A percentile compares a stretch with the other conserved stretches of the same genome.
These are phyloP conservation scores for Caenorhabditis sp. DNA, from an alignment of 2,888 invertebrate genomes.

Conservation along the genomic window DNA sequence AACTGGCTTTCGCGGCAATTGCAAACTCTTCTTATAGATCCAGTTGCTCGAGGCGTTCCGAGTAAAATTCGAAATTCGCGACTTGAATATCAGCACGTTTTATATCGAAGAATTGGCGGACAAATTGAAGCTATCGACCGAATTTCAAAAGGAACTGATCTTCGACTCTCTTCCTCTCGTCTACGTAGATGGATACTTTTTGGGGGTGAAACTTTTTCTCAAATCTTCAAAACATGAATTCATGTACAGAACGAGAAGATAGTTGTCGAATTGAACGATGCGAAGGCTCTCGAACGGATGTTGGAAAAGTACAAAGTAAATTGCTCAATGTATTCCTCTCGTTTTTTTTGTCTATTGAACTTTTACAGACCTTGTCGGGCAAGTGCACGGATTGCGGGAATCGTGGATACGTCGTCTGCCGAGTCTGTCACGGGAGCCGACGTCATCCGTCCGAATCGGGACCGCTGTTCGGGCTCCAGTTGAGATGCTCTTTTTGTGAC, in stretches of 20 bases:
- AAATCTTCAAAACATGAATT: too few species aligned
- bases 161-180: conserved; percentile 31
- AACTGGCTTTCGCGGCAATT: not conserved
- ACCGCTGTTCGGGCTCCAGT: conserved; percentile 8
- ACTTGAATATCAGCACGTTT: conserved; percentile 35
- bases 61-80: conserved; percentile 32
- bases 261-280: conserved; percentile 34
- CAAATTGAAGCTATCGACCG: conserved; percentile 23
- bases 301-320: conserved; percentile 34
- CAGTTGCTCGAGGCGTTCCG: conserved; percentile 40
- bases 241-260: conserved; percentile 35
- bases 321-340: too few species aligned
- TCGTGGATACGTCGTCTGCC: conserved; percentile 45
- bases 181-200: conserved; percentile 42
- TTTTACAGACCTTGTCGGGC: not conserved
- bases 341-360: too few species aligned
- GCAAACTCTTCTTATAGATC: conserved; percentile 4
- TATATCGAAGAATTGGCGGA: conserved; percentile 24
- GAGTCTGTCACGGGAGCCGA: conserved; percentile 46
- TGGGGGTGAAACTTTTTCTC: too few species aligned
- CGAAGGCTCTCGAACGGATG: conserved; percentile 10
- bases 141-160: conserved; percentile 34
- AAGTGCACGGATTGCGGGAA: conserved; percentile 44
- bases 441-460: conserved; percentile 10
- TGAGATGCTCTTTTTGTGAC: conserved; percentile 44